Evolutionary conservation across 2,113 vertebrate species (phyloP).

Genomic region (Cephalopholis sonnerati): DNA sequence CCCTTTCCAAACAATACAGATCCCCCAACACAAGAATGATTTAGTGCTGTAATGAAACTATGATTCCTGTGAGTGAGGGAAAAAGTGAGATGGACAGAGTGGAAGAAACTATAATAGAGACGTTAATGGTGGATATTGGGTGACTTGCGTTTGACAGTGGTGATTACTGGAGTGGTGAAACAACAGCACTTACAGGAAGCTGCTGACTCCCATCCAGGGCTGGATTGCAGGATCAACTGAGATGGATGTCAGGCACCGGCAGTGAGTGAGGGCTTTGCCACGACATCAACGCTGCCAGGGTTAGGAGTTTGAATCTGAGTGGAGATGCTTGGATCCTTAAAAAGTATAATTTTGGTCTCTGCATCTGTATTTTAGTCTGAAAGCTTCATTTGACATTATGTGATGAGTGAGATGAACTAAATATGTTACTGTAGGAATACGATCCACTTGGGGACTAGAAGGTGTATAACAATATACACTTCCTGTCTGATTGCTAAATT

Average conservation of each 20-base stretch:
- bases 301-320: neutral
- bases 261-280: conserved; percentile 21
- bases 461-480: too few relatives aligned
- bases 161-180: conserved; percentile 68
- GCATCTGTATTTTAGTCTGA: neutral
- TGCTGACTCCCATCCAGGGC: conserved; percentile 63
- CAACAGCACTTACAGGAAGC: conserved; percentile 75
- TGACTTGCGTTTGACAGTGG: conserved; percentile 64
- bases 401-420: too few relatives aligned
- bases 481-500: too few relatives aligned
- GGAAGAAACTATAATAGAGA: conserved; percentile 66
- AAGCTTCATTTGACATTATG: neutral
- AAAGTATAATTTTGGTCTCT: neutral
- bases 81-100: conserved; percentile 70
- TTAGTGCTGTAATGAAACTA: conserved; percentile 58
- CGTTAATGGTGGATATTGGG: conserved; percentile 60
- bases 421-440: too few relatives aligned
- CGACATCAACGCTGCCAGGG: conserved; percentile 6
- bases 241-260: conserved; percentile 43
- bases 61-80: conserved; percentile 50
- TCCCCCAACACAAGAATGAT: conserved; percentile 55
- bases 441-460: too few relatives aligned
- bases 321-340: neutral
- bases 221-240: conserved; percentile 37
- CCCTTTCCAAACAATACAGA: conserved; percentile 73